Conservation (phyloP, 2,113 vertebrate species). For the Triplophysa tibetana region DNA sequence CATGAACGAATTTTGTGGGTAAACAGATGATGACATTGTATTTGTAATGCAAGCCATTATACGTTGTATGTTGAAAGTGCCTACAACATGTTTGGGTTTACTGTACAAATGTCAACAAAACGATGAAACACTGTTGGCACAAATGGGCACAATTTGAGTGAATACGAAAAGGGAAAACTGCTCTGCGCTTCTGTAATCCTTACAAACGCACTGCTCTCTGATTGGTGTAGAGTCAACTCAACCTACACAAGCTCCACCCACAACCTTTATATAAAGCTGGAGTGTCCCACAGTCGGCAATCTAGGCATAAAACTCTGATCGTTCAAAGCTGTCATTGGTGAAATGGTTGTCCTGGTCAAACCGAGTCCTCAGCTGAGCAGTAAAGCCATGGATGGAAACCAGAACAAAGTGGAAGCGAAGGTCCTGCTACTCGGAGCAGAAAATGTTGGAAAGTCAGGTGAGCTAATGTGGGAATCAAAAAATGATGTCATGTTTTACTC, state of each 20-base stretch:
- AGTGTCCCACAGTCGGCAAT: neutral
- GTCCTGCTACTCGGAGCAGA: slow-evolving; percentile 64
- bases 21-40: no score
- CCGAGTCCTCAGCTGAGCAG: slow-evolving; percentile 43
- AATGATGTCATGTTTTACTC: neutral
- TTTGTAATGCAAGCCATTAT: no score
- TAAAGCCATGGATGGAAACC: slow-evolving; percentile 59
- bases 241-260: slow-evolving; percentile 22
- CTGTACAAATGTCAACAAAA: neutral
- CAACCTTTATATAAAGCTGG: neutral
- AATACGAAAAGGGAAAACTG: no score
- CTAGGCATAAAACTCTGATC: neutral
- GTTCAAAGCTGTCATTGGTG: neutral
- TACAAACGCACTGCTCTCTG: neutral
- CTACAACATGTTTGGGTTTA: neutral
- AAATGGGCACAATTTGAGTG: no score
- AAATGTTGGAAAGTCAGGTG: slow-evolving; percentile 67
- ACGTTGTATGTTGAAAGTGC: no score
- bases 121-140: no score
- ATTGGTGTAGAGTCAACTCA: neutral
- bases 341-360: slow-evolving; percentile 67
- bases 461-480: neutral
- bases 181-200: neutral
- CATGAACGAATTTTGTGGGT: no score
- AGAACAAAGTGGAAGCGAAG: slow-evolving; percentile 60